These are phyloP conservation scores for Pteronotus mesoamericanus DNA, from an alignment of 2,797 vertebrate species.

Conservation along the genomic window DNA sequence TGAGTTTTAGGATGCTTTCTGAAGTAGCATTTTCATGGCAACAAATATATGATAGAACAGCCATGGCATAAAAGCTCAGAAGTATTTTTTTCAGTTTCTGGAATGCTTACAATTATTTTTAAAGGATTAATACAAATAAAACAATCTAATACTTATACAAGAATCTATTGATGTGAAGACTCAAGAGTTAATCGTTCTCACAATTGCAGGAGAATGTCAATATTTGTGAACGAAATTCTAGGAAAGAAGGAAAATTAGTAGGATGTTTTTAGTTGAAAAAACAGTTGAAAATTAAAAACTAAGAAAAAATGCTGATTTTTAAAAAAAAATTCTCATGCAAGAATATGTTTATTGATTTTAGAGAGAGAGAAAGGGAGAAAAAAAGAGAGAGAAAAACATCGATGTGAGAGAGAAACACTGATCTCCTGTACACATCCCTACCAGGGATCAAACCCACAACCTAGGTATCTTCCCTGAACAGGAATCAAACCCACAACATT, in stretches of 20 bases:
- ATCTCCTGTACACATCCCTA: too few relatives aligned
- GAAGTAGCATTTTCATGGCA: background rate
- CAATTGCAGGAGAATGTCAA: background rate
- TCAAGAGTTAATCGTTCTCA: constrained; percentile 51
- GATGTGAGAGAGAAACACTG: too few relatives aligned
- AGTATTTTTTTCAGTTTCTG: background rate
- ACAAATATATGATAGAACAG: background rate
- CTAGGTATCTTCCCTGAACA: too few relatives aligned
- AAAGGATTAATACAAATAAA: background rate
- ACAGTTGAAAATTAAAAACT: constrained; percentile 61
- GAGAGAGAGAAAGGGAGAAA: too few relatives aligned
- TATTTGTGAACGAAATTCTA: constrained; percentile 69
- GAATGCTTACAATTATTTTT: background rate
- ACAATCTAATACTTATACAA: background rate
- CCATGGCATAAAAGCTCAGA: background rate
- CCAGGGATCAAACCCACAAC: too few relatives aligned
- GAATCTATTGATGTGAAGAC: background rate
- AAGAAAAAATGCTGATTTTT: constrained; percentile 22
- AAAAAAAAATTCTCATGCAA: too few relatives aligned
- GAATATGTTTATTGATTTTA: too few relatives aligned
- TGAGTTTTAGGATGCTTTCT: background rate
- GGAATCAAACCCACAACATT: too few relatives aligned
- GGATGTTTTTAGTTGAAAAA: constrained; percentile 60
- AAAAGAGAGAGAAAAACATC: too few relatives aligned
- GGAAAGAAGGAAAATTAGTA: constrained; percentile 60